A percentile compares a stretch with the other conserved stretches of the same genome.
Evolutionary conservation across 2,113 vertebrate genomes (phyloP).

Genomic region (Halcyon senegalensis): DNA sequence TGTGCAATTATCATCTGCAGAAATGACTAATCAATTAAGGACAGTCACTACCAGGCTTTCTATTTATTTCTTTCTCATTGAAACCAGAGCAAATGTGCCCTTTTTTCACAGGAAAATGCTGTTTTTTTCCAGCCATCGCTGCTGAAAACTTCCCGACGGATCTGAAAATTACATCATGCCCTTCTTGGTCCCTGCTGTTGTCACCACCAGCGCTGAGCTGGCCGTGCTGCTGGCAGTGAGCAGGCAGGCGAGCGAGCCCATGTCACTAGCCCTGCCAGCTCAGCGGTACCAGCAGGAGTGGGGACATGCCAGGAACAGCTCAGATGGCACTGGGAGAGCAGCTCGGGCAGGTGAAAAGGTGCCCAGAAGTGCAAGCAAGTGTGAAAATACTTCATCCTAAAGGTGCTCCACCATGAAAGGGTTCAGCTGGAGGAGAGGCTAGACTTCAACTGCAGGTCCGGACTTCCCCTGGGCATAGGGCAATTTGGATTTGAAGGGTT

Average conservation of each 20-base stretch:
- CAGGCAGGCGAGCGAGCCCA: background rate
- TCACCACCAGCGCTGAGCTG: background rate
- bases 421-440: background rate
- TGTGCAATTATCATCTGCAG: conserved; percentile 69
- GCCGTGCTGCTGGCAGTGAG: background rate
- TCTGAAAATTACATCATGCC: conserved; percentile 16
- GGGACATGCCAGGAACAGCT: background rate
- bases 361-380: background rate
- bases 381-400: background rate
- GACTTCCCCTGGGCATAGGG: background rate
- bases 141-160: background rate
- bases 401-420: background rate
- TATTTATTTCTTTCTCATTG: conserved; percentile 67
- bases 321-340: accelerated
- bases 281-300: background rate
- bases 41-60: conserved; percentile 56
- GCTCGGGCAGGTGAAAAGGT: background rate
- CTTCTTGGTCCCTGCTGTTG: background rate
- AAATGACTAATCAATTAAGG: conserved; percentile 72
- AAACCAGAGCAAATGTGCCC: conserved; percentile 47
- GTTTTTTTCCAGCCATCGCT: background rate
- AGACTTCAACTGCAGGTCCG: background rate
- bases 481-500: background rate
- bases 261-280: background rate
- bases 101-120: conserved; percentile 16